Conservation (phyloP, 1,140 invertebrate genomes). For the Zaprionus africanus region DNA sequence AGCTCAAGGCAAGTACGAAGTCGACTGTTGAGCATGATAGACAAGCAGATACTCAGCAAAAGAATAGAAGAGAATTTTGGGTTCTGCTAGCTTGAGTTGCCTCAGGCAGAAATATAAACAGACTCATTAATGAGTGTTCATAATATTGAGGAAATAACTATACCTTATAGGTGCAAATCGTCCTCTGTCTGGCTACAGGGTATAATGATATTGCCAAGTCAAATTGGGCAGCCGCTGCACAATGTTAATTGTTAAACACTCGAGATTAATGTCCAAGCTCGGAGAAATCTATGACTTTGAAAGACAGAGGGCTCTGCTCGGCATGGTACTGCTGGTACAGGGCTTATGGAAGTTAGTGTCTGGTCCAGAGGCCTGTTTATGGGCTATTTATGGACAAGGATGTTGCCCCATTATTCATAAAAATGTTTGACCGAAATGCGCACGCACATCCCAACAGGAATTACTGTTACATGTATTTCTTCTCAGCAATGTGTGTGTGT, state of each 20-base stretch:
- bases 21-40: background rate
- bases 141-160: background rate
- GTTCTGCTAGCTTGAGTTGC: too few species aligned
- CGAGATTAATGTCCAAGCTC: conserved; percentile 64
- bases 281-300: conserved; percentile 22
- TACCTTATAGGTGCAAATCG: background rate
- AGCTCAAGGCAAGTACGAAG: conserved; percentile 19
- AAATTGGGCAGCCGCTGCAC: conserved; percentile 25
- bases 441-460: conserved; percentile 44
- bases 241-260: conserved; percentile 73
- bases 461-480: conserved; percentile 37
- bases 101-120: background rate
- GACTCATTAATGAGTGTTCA: background rate
- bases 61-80: background rate
- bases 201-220: conserved; percentile 39
- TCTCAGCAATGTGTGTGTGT: background rate
- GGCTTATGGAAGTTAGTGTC: background rate
- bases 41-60: conserved; percentile 3
- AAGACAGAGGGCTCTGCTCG: background rate
- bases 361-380: conserved; percentile 48
- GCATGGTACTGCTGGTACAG: background rate
- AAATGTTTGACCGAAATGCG: conserved; percentile 59
- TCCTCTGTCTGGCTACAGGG: background rate
- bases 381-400: conserved; percentile 68
- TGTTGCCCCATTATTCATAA: conserved; percentile 69